Base-by-base conservation (phyloP, 2,797 vertebrate species). In the Alca torda region DNA sequence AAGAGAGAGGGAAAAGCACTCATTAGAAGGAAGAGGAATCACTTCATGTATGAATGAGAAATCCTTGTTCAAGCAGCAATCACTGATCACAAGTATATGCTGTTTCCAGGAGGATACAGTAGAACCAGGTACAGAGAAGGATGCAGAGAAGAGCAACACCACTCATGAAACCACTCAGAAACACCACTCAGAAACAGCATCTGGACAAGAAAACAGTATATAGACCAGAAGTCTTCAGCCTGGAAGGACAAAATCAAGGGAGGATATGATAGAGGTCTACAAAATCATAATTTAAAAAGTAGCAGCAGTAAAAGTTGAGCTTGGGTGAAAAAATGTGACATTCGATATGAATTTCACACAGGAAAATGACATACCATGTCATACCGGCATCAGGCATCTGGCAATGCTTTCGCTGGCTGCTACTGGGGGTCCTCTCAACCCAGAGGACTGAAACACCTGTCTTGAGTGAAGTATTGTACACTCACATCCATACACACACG, bases 401-500 rank as follows among this genome's bases (percentile, higher is more conserved):
- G 16, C 50, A 63, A 1, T 78, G 68, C 7, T 85, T 83, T 69
- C 43, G 45, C 14, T 48, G 56, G 16, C 56, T 74, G 60, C 37
- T 59, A 3, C 39, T 11, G 11, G 13, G 6, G 16, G 9, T 69
- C 25, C 18, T 80, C 64, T 77, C 35, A 68, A 21, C 35, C 18
- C 43, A 21, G 24, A 73, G 53, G 26, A 63, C 53, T 43, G 46
- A 95, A 82, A 60, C 10, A 19, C 4, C 33, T 74, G 41, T 46
- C 56, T 54, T 24, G 28, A 4, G 7, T 4, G 6, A 2, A 6
- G 8, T 24, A 11, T 37, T 41, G 25, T 18, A 41, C 13, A 79
- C 18, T 12, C 73, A 59, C 35, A 18, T 33, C 31, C 24, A 8
- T 37, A 43, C 24, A 33, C 11, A 53, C 18, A 25, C 0, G 0